These are phyloP conservation scores for Amazona guildingii DNA, from an alignment of 2,113 vertebrate genomes.

Conservation along the genomic window DNA sequence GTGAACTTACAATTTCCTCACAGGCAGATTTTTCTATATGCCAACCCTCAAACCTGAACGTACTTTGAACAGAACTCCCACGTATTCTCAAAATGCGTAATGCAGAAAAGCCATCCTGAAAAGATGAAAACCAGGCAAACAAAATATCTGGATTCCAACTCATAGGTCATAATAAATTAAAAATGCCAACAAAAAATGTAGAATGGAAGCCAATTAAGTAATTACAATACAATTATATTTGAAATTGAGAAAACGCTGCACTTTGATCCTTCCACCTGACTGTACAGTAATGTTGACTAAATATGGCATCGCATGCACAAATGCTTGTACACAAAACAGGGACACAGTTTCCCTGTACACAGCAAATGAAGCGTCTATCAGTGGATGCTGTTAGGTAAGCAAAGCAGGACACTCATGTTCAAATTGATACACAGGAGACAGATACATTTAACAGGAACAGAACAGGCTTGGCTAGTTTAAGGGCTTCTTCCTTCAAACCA, in stretches of 20 bases:
- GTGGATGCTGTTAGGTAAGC: background rate
- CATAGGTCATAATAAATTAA: background rate
- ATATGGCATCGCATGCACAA: background rate
- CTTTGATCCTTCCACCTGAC: background rate
- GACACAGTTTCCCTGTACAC: background rate
- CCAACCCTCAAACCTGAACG: background rate
- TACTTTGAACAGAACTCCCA: background rate
- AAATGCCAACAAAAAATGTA: background rate
- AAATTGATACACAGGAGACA: background rate
- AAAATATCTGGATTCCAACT: background rate
- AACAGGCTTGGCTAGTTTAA: background rate
- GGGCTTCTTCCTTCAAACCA: background rate
- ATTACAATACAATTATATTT: background rate
- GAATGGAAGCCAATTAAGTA: background rate
- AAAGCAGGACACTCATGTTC: background rate
- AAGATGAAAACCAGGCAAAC: background rate
- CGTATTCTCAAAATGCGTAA: background rate
- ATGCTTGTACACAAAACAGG: background rate
- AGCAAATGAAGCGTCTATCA: background rate
- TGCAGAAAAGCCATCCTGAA: background rate
- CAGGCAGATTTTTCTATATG: background rate
- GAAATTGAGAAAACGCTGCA: background rate
- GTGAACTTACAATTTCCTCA: background rate
- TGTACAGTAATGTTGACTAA: background rate
- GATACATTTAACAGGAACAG: background rate